Percentiles rank a stretch among this genome's conserved stretches.
Evolutionary conservation across 2,888 invertebrate genomes (phyloP).

Genomic region (Tuta absoluta): DNA sequence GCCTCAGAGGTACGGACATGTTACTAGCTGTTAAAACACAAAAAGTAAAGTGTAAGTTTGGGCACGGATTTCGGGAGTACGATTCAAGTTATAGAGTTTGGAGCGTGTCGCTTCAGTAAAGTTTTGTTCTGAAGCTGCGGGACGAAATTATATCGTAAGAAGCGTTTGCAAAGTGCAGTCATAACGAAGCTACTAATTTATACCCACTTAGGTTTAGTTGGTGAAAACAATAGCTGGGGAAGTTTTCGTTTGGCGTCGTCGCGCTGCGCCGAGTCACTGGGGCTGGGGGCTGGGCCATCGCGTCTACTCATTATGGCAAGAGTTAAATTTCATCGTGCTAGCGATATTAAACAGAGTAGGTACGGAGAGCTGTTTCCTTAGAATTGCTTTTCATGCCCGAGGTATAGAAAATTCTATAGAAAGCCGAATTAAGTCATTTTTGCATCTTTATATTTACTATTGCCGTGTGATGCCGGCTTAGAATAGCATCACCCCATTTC

Average conservation of each 20-base stretch:
- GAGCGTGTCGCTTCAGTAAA: constrained; percentile 33
- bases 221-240: constrained; percentile 59
- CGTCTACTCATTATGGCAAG: constrained; percentile 7
- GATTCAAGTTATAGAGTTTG: constrained; percentile 24
- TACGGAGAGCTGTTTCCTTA: constrained; percentile 11
- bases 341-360: constrained; percentile 6
- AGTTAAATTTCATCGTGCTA: not conserved
- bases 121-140: constrained; percentile 45
- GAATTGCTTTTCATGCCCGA: not conserved
- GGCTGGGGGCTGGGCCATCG: not conserved
- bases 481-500: too few relatives aligned
- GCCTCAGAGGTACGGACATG: not conserved
- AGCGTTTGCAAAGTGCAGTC: constrained; percentile 58
- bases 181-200: constrained; percentile 47
- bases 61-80: not conserved
- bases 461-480: too few relatives aligned
- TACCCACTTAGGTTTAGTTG: constrained; percentile 52
- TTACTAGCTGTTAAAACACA: constrained; percentile 20
- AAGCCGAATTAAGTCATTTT: too few relatives aligned
- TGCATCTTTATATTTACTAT: too few relatives aligned
- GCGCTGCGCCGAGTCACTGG: constrained; percentile 36
- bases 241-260: constrained; percentile 51
- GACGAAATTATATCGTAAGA: constrained; percentile 59
- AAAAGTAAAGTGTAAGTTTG: constrained; percentile 20
- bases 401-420: not conserved